A percentile compares a stretch with the other conserved stretches of the same genome.
These are phyloP conservation scores for Amphiprion percula DNA, from an alignment of 2,113 vertebrate species.

Conservation along the genomic window DNA sequence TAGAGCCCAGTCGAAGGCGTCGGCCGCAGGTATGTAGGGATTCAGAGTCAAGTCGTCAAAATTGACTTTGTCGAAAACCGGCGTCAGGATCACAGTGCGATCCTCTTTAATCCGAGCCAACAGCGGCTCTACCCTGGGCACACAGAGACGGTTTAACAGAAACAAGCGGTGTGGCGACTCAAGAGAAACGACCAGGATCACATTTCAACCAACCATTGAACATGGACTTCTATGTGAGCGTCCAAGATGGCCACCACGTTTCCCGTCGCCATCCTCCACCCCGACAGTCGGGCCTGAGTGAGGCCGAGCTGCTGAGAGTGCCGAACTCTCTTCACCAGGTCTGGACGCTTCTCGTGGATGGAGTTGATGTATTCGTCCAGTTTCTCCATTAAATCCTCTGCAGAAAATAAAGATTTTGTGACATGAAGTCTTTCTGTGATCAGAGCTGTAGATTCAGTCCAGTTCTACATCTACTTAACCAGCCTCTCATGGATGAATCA, in stretches of 20 bases:
- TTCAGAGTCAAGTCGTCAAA: constrained; percentile 70
- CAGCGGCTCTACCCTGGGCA: constrained; percentile 81
- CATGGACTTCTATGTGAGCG: constrained; percentile 86
- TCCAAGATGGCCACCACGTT: constrained; percentile 88
- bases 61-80: constrained; percentile 80
- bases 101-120: constrained; percentile 82
- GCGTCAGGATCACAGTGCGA: constrained; percentile 78
- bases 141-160: background rate
- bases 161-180: background rate
- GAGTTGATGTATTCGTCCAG: constrained; percentile 69
- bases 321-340: constrained; percentile 72
- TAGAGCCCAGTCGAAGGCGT: constrained; percentile 82
- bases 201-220: constrained; percentile 72
- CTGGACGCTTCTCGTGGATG: constrained; percentile 64
- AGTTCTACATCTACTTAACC: no score
- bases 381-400: constrained; percentile 77
- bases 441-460: background rate
- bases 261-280: constrained; percentile 78
- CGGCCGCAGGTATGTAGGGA: background rate
- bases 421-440: background rate
- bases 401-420: background rate
- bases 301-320: constrained; percentile 82
- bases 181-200: no score
- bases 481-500: no score
- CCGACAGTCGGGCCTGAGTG: constrained; percentile 82